phyloP scores from a whole-genome alignment of 2,888 invertebrate genomes.

The Catotricha subobsoleta region DNA sequence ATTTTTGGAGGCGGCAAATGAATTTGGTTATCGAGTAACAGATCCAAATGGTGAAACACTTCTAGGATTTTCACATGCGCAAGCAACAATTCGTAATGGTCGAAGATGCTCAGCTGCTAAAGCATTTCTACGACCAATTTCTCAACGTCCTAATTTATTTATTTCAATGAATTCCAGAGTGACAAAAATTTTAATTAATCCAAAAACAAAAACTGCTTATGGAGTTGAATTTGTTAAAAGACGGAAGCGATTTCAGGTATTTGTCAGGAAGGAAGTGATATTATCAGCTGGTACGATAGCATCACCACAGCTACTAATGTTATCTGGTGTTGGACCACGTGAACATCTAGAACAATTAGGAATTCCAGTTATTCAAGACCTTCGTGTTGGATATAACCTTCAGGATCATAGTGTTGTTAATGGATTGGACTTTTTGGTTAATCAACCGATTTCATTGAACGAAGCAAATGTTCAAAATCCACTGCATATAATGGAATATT shows the following conservation, averaged over 20 bases:
- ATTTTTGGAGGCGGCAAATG: conserved; percentile 47
- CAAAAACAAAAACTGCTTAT: conserved; percentile 36
- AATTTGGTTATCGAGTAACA: conserved; percentile 48
- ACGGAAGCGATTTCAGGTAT: conserved; percentile 31
- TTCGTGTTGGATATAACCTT: conserved; percentile 63
- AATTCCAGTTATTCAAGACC: conserved; percentile 44
- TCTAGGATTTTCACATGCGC: conserved; percentile 50
- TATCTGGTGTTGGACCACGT: conserved; percentile 62
- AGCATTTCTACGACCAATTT: conserved; percentile 54
- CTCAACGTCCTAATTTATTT: conserved; percentile 45
- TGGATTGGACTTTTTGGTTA: conserved; percentile 52
- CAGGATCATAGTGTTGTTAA: conserved; percentile 65
- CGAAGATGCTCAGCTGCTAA: conserved; percentile 62
- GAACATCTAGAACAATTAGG: conserved; percentile 38
- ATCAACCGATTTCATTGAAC: conserved; percentile 47
- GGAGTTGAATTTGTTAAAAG: conserved; percentile 55
- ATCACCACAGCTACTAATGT: conserved; percentile 69
- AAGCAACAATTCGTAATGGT: conserved; percentile 52
- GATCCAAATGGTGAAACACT: conserved; percentile 51
- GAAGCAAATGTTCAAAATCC: conserved; percentile 34
- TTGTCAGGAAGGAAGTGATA: conserved; percentile 56
- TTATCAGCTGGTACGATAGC: conserved; percentile 66
- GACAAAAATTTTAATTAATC: conserved; percentile 47
- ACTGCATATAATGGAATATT: conserved; percentile 37
- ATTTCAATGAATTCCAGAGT: conserved; percentile 51